Evolutionary conservation across 2,113 vertebrate genomes (phyloP).

Genomic region (Corythoichthys haematopterus): DNA sequence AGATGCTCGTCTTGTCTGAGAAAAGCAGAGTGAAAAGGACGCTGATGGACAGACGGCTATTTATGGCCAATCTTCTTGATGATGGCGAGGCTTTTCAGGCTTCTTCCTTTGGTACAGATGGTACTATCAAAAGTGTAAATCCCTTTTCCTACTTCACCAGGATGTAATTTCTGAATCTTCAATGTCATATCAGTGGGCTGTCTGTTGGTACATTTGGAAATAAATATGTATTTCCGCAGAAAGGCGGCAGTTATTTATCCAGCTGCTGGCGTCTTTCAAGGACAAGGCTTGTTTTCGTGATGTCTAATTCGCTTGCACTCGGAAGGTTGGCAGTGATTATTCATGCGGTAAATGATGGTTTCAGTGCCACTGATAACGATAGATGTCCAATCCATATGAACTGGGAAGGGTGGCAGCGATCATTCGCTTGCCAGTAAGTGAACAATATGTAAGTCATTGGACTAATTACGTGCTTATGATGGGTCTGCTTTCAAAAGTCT

Average conservation of each 20-base stretch:
- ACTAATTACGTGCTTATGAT: too few relatives aligned
- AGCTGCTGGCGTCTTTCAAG: not conserved
- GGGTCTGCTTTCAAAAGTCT: too few relatives aligned
- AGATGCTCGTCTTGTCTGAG: slow-evolving; percentile 23
- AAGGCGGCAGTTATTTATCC: not conserved
- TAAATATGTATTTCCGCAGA: not conserved
- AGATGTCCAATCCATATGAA: too few relatives aligned
- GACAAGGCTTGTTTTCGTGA: not conserved
- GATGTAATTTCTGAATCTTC: slow-evolving; percentile 18
- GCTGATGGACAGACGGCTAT: slow-evolving; percentile 13
- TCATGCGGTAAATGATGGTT: too few relatives aligned
- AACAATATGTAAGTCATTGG: too few relatives aligned
- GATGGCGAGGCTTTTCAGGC: not conserved
- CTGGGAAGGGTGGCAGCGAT: too few relatives aligned
- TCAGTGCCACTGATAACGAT: too few relatives aligned
- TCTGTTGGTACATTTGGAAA: not conserved
- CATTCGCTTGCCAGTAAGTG: too few relatives aligned
- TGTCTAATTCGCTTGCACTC: too few relatives aligned
- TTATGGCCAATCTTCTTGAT: slow-evolving; percentile 41
- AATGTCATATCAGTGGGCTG: not conserved
- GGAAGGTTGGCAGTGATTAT: too few relatives aligned
- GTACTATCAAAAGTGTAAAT: not conserved
- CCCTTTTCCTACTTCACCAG: slow-evolving; percentile 14
- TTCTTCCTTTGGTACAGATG: not conserved
- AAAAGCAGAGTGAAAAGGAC: slow-evolving; percentile 19